phyloP scores from a whole-genome alignment of 2,113 vertebrate genomes.

The Pleuronectes platessa region DNA sequence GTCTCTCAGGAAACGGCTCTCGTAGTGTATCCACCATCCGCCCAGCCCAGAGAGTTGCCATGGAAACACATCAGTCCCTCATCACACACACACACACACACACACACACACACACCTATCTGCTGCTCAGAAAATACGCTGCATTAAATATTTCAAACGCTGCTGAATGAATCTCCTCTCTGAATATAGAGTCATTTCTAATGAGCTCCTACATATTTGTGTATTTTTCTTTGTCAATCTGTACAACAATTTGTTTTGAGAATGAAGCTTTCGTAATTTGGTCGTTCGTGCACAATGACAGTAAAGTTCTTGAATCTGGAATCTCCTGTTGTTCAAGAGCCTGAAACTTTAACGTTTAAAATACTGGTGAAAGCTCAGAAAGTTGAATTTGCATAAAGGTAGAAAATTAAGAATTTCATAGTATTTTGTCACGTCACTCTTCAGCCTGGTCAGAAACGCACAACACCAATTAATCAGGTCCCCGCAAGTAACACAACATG shows the following conservation, averaged over 20 bases:
- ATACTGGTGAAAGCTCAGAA: too few species aligned
- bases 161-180: constrained; percentile 28
- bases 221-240: too few species aligned
- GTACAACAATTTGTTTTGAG: too few species aligned
- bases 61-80: constrained; percentile 76
- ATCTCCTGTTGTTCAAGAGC: too few species aligned
- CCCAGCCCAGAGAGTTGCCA: constrained; percentile 66
- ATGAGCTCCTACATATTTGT: background rate
- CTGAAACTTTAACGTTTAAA: too few species aligned
- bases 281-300: too few species aligned
- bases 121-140: constrained; percentile 42
- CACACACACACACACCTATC: constrained; percentile 20
- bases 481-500: background rate
- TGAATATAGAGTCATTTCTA: constrained; percentile 19
- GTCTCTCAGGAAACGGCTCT: constrained; percentile 9
- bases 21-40: constrained; percentile 20
- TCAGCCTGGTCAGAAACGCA: background rate
- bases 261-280: too few species aligned
- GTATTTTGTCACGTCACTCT: too few species aligned
- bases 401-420: background rate
- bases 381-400: background rate
- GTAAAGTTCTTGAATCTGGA: too few species aligned
- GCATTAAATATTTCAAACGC: constrained; percentile 64
- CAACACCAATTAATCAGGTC: background rate
- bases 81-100: constrained; percentile 22